Percentiles rank a stretch among this genome's conserved stretches.
phyloP scores from a whole-genome alignment of 1,140 invertebrate species.

The Anadara kagoshimensis region DNA sequence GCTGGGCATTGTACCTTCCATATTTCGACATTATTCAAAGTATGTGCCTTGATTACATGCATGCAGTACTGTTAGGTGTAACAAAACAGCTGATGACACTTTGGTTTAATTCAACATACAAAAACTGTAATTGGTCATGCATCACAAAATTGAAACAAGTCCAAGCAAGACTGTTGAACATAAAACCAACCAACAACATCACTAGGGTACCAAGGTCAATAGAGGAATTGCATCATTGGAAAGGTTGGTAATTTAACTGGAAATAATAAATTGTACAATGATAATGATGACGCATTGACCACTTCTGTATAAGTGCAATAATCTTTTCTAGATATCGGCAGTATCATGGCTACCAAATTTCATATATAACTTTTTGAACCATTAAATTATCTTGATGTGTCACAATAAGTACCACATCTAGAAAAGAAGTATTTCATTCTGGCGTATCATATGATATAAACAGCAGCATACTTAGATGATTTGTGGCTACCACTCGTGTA shows the following conservation, averaged over 20 bases:
- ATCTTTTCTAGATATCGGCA: no score
- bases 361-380: no score
- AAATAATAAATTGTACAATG: no score
- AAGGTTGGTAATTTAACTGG: background rate
- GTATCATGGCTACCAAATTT: no score
- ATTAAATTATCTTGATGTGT: no score
- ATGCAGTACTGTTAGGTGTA: slow-evolving; percentile 15
- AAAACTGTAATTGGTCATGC: background rate
- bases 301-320: no score
- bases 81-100: slow-evolving; percentile 15
- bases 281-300: no score
- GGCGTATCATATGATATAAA: no score
- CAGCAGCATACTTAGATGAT: no score
- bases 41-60: slow-evolving; percentile 25
- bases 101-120: slow-evolving; percentile 17
- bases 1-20: slow-evolving; percentile 1
- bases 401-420: no score
- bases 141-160: background rate
- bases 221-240: slow-evolving; percentile 8
- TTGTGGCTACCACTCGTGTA: no score
- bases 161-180: background rate
- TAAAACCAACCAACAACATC: slow-evolving; percentile 15
- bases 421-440: no score
- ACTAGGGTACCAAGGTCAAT: slow-evolving; percentile 8
- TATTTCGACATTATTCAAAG: slow-evolving; percentile 8